Evolutionary conservation across 1,140 invertebrate genomes (phyloP).

Genomic region (Eumaeus atala): DNA sequence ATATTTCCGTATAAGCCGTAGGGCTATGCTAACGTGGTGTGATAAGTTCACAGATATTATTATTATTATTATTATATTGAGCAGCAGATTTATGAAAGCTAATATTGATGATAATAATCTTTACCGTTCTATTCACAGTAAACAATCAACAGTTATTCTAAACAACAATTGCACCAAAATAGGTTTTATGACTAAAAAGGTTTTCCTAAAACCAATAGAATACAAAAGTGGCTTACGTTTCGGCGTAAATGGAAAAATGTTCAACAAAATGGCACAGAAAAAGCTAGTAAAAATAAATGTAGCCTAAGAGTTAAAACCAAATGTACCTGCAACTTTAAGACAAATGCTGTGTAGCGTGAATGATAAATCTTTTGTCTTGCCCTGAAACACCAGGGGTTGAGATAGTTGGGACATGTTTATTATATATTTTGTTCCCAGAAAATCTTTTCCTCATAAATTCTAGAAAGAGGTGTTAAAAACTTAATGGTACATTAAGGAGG

Average conservation of each 20-base stretch:
- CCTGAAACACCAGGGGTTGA: background rate
- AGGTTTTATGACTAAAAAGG: too few relatives aligned
- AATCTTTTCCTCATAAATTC: slow-evolving; percentile 1
- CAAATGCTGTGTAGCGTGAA: slow-evolving; percentile 17
- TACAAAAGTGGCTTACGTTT: background rate
- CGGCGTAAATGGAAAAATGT: slow-evolving; percentile 9
- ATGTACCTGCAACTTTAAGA: slow-evolving; percentile 17
- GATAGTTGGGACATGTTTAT: slow-evolving; percentile 12
- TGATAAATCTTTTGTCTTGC: slow-evolving; percentile 13
- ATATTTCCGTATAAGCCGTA: too few relatives aligned
- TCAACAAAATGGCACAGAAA: slow-evolving; percentile 8
- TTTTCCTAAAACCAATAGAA: background rate
- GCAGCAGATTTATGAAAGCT: too few relatives aligned
- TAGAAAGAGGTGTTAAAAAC: too few relatives aligned
- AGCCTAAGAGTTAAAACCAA: slow-evolving; percentile 14
- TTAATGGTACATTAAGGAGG: too few relatives aligned
- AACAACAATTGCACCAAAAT: too few relatives aligned
- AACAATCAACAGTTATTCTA: too few relatives aligned
- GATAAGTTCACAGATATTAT: too few relatives aligned
- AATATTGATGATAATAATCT: too few relatives aligned
- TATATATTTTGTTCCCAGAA: slow-evolving; percentile 7
- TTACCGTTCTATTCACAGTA: too few relatives aligned
- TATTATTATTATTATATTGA: too few relatives aligned
- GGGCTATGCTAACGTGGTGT: too few relatives aligned
- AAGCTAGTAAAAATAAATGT: slow-evolving; percentile 4